Conservation (phyloP, 2,888 invertebrate species). For the Crioceris asparagi region DNA sequence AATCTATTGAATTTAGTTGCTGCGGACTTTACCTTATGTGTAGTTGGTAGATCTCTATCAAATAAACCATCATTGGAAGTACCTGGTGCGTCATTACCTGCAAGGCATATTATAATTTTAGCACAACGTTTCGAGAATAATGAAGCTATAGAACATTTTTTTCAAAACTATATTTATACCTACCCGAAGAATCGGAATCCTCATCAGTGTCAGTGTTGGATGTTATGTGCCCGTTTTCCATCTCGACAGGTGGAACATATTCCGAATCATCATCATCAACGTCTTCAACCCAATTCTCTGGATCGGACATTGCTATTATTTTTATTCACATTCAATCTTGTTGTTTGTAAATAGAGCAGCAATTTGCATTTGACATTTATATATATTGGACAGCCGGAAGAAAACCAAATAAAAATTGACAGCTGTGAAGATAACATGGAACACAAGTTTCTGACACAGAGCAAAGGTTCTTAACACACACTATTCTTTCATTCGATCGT, state of each 20-base stretch:
- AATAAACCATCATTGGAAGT: slow-evolving; percentile 25
- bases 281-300: slow-evolving; percentile 18
- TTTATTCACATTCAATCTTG: too few relatives aligned
- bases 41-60: slow-evolving; percentile 34
- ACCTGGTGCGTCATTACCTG: slow-evolving; percentile 23
- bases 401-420: too few relatives aligned
- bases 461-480: too few relatives aligned
- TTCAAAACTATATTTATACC: too few relatives aligned
- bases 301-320: slow-evolving; percentile 17
- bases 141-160: too few relatives aligned
- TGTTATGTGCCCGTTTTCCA: slow-evolving; percentile 29
- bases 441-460: too few relatives aligned
- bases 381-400: too few relatives aligned
- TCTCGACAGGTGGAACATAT: slow-evolving; percentile 18
- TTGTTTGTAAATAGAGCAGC: too few relatives aligned
- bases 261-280: slow-evolving; percentile 20
- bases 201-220: slow-evolving; percentile 15
- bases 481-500: too few relatives aligned
- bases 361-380: too few relatives aligned
- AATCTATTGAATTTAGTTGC: neutral
- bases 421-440: too few relatives aligned
- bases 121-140: too few relatives aligned
- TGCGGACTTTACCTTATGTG: slow-evolving; percentile 29
- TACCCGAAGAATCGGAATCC: slow-evolving; percentile 20
- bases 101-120: slow-evolving; percentile 2